Evolutionary conservation across 2,888 invertebrate species (phyloP).

Genomic region (Troilus luridus): DNA sequence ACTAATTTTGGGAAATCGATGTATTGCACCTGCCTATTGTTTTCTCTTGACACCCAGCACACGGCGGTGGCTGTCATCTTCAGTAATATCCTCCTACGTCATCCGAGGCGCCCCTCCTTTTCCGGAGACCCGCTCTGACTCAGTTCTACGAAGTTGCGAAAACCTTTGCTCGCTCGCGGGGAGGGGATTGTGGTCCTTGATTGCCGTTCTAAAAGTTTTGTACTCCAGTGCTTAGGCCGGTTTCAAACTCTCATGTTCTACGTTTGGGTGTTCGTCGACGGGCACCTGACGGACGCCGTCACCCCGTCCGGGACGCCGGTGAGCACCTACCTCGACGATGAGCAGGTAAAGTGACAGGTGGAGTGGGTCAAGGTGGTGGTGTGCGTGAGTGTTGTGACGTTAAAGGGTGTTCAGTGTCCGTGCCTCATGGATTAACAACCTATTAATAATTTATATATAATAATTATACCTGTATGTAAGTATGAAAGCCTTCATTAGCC

Average conservation of each 20-base stretch:
- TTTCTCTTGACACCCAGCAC: background rate
- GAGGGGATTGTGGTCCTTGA: slow-evolving; percentile 51
- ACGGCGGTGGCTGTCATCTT: background rate
- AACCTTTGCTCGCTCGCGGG: slow-evolving; percentile 34
- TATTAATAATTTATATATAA: background rate
- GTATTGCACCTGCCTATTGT: background rate
- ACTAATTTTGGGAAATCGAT: background rate
- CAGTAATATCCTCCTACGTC: slow-evolving; percentile 30
- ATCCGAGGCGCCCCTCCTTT: slow-evolving; percentile 45
- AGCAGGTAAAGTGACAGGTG: slow-evolving; percentile 43
- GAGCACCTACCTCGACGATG: slow-evolving; percentile 33
- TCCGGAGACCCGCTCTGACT: slow-evolving; percentile 37
- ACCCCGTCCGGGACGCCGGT: slow-evolving; percentile 7
- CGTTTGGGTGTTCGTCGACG: slow-evolving; percentile 54
- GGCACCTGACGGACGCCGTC: slow-evolving; percentile 50
- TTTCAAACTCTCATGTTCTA: slow-evolving; percentile 44
- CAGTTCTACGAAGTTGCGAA: slow-evolving; percentile 55
- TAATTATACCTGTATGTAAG: background rate
- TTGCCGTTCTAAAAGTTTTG: slow-evolving; percentile 30
- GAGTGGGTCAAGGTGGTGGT: slow-evolving; percentile 8
- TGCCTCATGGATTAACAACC: background rate
- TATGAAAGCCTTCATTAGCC: background rate
- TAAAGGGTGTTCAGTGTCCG: background rate
- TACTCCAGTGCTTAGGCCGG: slow-evolving; percentile 10
- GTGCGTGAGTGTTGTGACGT: slow-evolving; percentile 2